These are phyloP conservation scores for Synchiropus splendidus DNA, from an alignment of 2,113 vertebrate genomes.

Conservation along the genomic window DNA sequence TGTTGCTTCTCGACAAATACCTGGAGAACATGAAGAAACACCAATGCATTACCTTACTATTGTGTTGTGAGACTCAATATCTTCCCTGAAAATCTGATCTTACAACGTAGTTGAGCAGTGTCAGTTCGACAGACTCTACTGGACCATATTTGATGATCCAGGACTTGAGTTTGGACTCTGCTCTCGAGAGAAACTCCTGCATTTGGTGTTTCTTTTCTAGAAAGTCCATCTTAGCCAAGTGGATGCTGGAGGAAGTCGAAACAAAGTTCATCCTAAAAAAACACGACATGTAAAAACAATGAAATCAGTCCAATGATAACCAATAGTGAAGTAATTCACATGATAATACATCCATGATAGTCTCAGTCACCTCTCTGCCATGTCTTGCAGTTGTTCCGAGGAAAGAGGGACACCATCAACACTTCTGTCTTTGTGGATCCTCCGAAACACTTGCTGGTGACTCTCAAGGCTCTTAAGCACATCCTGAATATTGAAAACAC, in stretches of 20 bases:
- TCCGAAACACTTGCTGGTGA: conserved; percentile 84
- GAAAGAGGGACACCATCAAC: conserved; percentile 86
- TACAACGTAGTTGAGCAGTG: conserved; percentile 87
- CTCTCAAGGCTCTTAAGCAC: conserved; percentile 83
- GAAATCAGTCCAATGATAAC: conserved; percentile 8
- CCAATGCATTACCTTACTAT: too few species aligned
- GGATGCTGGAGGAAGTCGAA: conserved; percentile 81
- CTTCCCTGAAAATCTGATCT: conserved; percentile 37
- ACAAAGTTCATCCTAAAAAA: conserved; percentile 86
- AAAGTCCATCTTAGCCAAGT: conserved; percentile 92
- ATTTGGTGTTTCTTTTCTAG: conserved; percentile 90
- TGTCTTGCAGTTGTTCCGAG: conserved; percentile 87
- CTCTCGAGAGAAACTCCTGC: conserved; percentile 84
- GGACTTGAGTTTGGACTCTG: conserved; percentile 92
- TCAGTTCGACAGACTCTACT: conserved; percentile 83
- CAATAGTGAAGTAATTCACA: too few species aligned
- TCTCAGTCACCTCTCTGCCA: conserved; percentile 81
- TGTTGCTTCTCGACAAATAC: conserved; percentile 83
- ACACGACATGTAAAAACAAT: conserved; percentile 17
- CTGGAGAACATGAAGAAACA: conserved; percentile 54
- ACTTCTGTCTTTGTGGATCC: conserved; percentile 84
- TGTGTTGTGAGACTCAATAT: not conserved
- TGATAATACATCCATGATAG: too few species aligned
- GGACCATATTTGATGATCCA: conserved; percentile 98
- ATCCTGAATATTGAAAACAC: conserved; percentile 67